Evolutionary conservation across 2,797 vertebrate species (phyloP), one percentile per base, ranked within the genome.

Genomic region (Choloepus didactylus): DNA sequence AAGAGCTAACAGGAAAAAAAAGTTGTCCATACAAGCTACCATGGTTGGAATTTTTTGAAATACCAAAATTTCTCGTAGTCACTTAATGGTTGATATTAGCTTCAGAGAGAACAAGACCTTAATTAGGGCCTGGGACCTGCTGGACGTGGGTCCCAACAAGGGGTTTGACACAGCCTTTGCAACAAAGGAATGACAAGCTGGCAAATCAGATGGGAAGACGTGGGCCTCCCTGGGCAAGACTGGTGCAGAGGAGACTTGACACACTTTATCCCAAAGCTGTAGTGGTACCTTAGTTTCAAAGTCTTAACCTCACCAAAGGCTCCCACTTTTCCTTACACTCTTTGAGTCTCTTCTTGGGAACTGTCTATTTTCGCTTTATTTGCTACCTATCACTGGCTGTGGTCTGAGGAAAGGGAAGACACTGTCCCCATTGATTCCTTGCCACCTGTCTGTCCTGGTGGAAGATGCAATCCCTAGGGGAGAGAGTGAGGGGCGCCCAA

Each of bases 51-150:
- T 60, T 64, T 70, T 87, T 87, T 72, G 67, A 67, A 56, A 38
- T 15, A 31, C 25, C 60, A 35, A 18, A 44, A 64, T 27, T 56
- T 79, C 44, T 69, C 27, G 2, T n/a, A 19, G 29, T 87, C 15
- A 6, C 18, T 70, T 62, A 56, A 76, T 89, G 44, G 49, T 79
- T 69, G 0, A 84, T 29, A 16, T 87, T 77, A 60, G 54, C 72
- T 93, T 89, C 10, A 18, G 66, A 80, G 70, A 91, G 70, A 82
- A 14, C 29, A 79, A 88, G 79, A 49, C 7, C 54, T 94, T 75
- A 77, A 46, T 59, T 62, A 35, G 60, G 35, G 54, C 15, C 56
- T 11, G 12, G 38, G 51, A 49, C 81, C 91, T 77, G 18, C 72
- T 56, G 66, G 54, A 46, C 41, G 35, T 80, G 86, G 77, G 38